Base-by-base conservation (phyloP, 2,113 vertebrate species). In the Halichoerus grypus region DNA sequence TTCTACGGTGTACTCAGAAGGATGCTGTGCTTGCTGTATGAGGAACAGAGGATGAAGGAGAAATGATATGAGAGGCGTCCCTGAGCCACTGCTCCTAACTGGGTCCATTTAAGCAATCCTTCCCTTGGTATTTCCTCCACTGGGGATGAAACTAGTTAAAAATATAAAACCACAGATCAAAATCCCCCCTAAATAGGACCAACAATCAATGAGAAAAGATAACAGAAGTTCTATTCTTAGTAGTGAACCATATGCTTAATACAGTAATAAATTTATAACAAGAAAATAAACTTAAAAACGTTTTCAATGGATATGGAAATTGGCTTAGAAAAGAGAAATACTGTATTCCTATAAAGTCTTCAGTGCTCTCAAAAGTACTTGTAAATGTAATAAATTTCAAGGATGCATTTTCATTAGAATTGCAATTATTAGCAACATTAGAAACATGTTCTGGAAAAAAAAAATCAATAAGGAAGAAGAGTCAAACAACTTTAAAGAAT, bases 371-470 rank as follows among this genome's bases (percentile, higher is more conserved):
- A 85, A 95, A 81, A 59, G 51, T 55, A 61, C 33, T 61, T 76
- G 53, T 14, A 79, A 90, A 53, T 71, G 4, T n/a, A 51, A 84
- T 15, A 0, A 39, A 67, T 80, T 77, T 7, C 33, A 90, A 57
- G 39, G 4, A 88, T 14, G 1, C 24, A 21, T 39, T 65, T 65
- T 67, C 53, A 90, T 79, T 74, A 22, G 88, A 67, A 91, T 72
- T 84, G 49, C 2, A 69, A 84, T 65, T 80, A 79, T 81, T 91
- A 91, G 39, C 39, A 46, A 76, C 26, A 15, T 76, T 36, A 69
- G 31, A 91, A 94, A 92, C 0, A 53, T 1, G 2, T 51, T 72
- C 36, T 69, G 55, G 7, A 83, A 97, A 83, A 97, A 97, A 86
- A 97, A 95, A 71, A 81, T 63, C 15, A n/a, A 19, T 28, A 21